A percentile compares a stretch with the other conserved stretches of the same genome.
Conservation (phyloP, 1,140 invertebrate species). For the Matsumurasca onukii region DNA sequence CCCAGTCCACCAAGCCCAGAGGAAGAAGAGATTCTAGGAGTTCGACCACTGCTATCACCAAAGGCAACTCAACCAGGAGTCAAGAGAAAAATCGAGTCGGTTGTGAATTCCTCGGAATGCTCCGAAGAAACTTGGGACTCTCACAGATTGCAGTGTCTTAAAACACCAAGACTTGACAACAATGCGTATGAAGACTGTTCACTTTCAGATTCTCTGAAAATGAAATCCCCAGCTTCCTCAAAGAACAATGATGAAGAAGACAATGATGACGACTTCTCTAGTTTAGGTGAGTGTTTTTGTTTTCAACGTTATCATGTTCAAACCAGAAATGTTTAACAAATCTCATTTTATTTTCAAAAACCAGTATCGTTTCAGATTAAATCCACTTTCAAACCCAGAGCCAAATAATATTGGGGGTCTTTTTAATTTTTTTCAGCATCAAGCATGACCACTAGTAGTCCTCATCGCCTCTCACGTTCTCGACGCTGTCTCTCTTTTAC, state of each 20-base stretch:
- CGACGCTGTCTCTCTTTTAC: slow-evolving; percentile 43
- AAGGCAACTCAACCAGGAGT: neutral
- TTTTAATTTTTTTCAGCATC: neutral
- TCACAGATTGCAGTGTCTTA: slow-evolving; percentile 38
- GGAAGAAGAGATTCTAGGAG: slow-evolving; percentile 34
- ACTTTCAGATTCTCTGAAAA: slow-evolving; percentile 30
- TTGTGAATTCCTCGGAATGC: slow-evolving; percentile 10
- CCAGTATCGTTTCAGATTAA: no score
- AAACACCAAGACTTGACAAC: slow-evolving; percentile 34
- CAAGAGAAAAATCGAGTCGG: slow-evolving; percentile 8
- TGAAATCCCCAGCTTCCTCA: slow-evolving; percentile 25
- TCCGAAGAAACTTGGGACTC: slow-evolving; percentile 43
- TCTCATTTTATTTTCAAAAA: no score
- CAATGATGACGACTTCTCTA: slow-evolving; percentile 37
- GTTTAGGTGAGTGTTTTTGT: slow-evolving; percentile 25
- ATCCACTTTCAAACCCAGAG: no score
- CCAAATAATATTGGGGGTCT: no score
- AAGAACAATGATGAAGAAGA: slow-evolving; percentile 32
- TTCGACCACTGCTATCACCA: slow-evolving; percentile 31
- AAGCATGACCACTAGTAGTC: slow-evolving; percentile 33
- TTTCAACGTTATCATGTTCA: no score
- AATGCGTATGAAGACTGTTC: slow-evolving; percentile 16
- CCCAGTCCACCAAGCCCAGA: slow-evolving; percentile 40
- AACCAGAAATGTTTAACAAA: no score
- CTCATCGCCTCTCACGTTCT: slow-evolving; percentile 39